Percentiles rank a stretch among this genome's conserved stretches.
Evolutionary conservation across 2,113 vertebrate species (phyloP).

Genomic region (Gavialis gangeticus): DNA sequence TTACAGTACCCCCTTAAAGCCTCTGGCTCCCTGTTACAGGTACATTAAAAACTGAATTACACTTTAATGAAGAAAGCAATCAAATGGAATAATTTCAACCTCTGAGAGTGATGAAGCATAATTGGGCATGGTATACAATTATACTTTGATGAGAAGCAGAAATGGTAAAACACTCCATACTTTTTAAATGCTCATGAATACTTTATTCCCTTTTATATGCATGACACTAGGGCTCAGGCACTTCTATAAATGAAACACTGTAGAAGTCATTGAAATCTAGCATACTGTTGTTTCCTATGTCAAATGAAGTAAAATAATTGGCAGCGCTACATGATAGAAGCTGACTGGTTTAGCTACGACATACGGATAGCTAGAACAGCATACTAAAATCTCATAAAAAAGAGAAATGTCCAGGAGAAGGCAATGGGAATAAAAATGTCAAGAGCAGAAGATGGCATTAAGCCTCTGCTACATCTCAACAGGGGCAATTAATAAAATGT

Average conservation of each 20-base stretch:
- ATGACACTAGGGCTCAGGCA: constrained; percentile 23
- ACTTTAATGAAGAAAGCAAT: background rate
- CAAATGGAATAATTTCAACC: background rate
- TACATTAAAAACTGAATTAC: background rate
- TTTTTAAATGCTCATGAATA: constrained; percentile 14
- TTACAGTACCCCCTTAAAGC: no score
- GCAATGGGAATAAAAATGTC: constrained; percentile 26
- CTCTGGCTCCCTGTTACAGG: no score
- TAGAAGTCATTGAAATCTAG: constrained; percentile 43
- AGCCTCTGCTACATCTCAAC: background rate
- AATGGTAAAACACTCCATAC: background rate
- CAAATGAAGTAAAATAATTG: constrained; percentile 59
- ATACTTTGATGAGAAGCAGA: background rate
- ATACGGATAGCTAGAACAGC: background rate
- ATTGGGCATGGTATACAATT: background rate
- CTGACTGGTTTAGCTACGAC: background rate
- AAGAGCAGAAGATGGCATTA: background rate
- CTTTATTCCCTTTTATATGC: background rate
- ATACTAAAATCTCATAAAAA: constrained; percentile 46
- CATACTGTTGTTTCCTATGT: constrained; percentile 12
- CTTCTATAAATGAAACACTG: constrained; percentile 37
- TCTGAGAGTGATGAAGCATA: background rate
- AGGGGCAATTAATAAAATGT: background rate
- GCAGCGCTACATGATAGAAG: background rate
- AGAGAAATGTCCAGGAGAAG: background rate